Evolutionary conservation across 2,888 invertebrate genomes (phyloP).

Genomic region (Odontocerum albicorne): DNA sequence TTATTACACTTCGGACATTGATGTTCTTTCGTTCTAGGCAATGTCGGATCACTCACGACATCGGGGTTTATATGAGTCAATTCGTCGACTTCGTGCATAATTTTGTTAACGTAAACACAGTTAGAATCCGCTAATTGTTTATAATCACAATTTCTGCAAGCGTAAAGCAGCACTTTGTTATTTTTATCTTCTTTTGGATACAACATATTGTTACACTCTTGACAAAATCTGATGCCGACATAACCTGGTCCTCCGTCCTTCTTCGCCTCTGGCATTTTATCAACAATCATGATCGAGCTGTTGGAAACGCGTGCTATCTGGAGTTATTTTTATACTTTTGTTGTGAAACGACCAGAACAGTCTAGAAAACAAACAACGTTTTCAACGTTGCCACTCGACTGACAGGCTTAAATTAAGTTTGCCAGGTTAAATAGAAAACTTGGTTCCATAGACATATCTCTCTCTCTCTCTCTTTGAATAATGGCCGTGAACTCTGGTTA

Average conservation of each 20-base stretch:
- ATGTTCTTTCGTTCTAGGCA: constrained; percentile 97
- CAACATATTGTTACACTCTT: constrained; percentile 99
- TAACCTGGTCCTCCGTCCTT: constrained; percentile 87
- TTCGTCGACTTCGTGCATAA: constrained; percentile 99
- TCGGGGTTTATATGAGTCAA: constrained; percentile 97
- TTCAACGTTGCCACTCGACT: too few species aligned
- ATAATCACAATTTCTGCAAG: constrained; percentile 97
- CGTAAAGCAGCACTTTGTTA: constrained; percentile 89
- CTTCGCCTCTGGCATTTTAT: constrained; percentile 10
- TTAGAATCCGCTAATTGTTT: constrained; percentile 96
- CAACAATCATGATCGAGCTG: constrained; percentile 1
- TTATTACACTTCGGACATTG: constrained; percentile 95
- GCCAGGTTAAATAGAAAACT: too few species aligned
- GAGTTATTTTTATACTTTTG: too few species aligned
- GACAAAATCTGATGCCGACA: constrained; percentile 97
- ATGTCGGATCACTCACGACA: constrained; percentile 96
- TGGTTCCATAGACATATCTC: too few species aligned
- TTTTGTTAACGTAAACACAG: constrained; percentile 99
- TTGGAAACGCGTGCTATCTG: too few species aligned
- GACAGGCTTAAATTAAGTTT: too few species aligned
- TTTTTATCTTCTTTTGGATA: constrained; percentile 99
- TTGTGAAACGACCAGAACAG: too few species aligned
- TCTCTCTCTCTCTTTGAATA: too few species aligned
- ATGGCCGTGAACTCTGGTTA: too few species aligned
- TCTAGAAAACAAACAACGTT: too few species aligned